Conservation (phyloP, 1,140 invertebrate genomes). For the Philopotamus ludificatus region DNA sequence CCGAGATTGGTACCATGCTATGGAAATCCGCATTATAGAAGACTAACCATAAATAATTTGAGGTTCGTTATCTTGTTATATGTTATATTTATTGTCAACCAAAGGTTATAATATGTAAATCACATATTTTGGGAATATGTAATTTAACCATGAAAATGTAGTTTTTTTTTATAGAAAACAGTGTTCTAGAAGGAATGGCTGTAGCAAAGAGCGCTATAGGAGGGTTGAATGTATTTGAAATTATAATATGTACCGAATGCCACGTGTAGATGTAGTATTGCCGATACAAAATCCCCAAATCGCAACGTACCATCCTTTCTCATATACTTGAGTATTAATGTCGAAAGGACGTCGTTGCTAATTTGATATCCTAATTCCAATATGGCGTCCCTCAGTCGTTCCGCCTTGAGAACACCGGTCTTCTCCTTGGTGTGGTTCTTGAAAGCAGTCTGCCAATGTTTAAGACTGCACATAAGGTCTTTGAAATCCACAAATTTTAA, state of each 20-base stretch:
- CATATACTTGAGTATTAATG: slow-evolving; percentile 85
- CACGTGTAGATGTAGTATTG: slow-evolving; percentile 83
- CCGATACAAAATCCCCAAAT: slow-evolving; percentile 90
- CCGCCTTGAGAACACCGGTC: slow-evolving; percentile 84
- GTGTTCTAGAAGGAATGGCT: too few species aligned
- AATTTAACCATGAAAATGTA: too few species aligned
- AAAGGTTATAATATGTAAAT: too few species aligned
- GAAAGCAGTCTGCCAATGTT: slow-evolving; percentile 88
- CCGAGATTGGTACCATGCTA: too few species aligned
- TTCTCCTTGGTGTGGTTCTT: slow-evolving; percentile 89
- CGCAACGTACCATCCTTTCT: slow-evolving; percentile 89
- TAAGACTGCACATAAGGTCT: slow-evolving; percentile 88
- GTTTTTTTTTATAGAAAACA: too few species aligned
- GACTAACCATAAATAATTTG: neutral
- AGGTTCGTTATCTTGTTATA: neutral
- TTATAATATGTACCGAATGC: slow-evolving; percentile 73
- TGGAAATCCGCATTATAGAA: neutral
- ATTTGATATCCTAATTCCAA: slow-evolving; percentile 85
- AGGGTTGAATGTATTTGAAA: slow-evolving; percentile 18
- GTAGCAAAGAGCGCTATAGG: slow-evolving; percentile 3
- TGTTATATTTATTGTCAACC: too few species aligned
- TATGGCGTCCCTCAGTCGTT: slow-evolving; percentile 80
- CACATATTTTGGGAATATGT: neutral
- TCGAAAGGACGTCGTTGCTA: slow-evolving; percentile 77
- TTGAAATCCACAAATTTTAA: slow-evolving; percentile 86